Evolutionary conservation across 1,140 invertebrate species (phyloP).

Genomic region (Achatina immaculata): DNA sequence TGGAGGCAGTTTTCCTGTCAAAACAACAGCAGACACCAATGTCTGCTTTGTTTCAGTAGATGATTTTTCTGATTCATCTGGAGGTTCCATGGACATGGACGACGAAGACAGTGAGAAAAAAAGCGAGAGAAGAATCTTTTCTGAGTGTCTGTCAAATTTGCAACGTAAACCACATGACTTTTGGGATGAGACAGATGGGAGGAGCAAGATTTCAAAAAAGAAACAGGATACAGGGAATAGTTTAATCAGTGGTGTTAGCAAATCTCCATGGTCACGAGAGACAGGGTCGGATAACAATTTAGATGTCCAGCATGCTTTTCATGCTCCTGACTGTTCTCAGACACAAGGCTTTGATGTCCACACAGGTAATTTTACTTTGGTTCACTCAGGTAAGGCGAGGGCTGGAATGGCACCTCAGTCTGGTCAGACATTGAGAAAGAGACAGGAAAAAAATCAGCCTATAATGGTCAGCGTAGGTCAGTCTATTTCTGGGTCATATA

Average conservation of each 20-base stretch:
- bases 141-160: too few species aligned
- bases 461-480: too few species aligned
- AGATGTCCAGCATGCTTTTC: background rate
- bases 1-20: background rate
- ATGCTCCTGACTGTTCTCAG: background rate
- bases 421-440: too few species aligned
- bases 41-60: background rate
- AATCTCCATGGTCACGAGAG: background rate
- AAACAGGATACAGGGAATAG: background rate
- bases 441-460: too few species aligned
- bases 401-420: too few species aligned
- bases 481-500: too few species aligned
- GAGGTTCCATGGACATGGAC: background rate
- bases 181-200: background rate
- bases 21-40: slow-evolving; percentile 11
- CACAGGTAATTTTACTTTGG: too few species aligned
- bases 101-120: background rate
- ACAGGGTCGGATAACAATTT: background rate
- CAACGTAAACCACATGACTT: too few species aligned
- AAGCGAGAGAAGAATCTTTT: too few species aligned
- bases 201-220: background rate
- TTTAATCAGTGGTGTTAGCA: background rate
- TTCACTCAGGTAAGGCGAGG: too few species aligned
- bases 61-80: background rate
- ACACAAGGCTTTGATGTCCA: background rate